Base-by-base conservation (phyloP, 2,888 invertebrate species). In the Acanthosepion lycidas region DNA sequence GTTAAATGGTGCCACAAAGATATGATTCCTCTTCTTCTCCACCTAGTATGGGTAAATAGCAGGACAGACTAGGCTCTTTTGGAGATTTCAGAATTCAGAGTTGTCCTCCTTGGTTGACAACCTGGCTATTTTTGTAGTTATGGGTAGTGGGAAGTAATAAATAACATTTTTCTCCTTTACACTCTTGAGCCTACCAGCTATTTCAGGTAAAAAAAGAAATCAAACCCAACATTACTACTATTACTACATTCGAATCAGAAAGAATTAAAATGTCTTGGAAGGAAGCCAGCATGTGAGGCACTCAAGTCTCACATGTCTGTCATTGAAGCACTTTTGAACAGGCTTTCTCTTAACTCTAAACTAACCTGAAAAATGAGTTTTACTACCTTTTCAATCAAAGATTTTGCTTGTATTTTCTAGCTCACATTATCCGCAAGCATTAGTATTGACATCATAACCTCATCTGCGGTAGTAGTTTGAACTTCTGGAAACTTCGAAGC, bases 381-480 rank as follows among this genome's bases (percentile, higher is more conserved):
- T n/a, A 78, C 78, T 33, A 78, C 4, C 18, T 78, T 15, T 33
- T 53, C 20, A 59, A 94, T 48, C 64, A 23, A 33, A n/a, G 48
- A 33, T 49, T 93, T 51, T 92, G 91, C 95, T 64, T 94, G 42
- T 78, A 95, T 95, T 97, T 96, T 94, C 78, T 96, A 97, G 97
- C 96, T 97, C 97, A 94, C 96, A 97, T 95, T 97, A 99, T 97
- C 99, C 99, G 96, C 99, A 99, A 98, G 99, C 99, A 95, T 99
- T 99, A 96, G 99, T 99, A 98, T 98, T 99, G 98, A 99, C 99
- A 97, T 99, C 99, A 92, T 99, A 99, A 97, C 99, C 99, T 96
- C 99, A 99, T 98, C 99, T 99, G 97, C 99, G 99, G 99, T 97
- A 97, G 94, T 97, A 92, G 12, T 78, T 15, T 78, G 78, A 78